Base-by-base conservation (phyloP, 2,888 invertebrate species). In the Heliconius aoede region DNA sequence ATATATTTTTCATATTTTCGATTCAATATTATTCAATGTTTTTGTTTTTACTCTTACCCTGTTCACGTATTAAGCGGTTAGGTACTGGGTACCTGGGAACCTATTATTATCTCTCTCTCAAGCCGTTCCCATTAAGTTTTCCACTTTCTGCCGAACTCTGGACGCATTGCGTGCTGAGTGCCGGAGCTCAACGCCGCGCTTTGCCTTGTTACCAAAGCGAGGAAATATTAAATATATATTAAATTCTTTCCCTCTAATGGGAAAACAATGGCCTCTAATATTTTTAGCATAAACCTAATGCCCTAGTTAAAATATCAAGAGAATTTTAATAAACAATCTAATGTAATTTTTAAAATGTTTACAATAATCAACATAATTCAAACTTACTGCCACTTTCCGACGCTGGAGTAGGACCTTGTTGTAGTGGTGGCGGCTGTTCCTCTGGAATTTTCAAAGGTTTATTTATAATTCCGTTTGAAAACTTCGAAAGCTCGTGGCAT, bases 321-420 rank as follows among this genome's bases (percentile, higher is more conserved):
- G 4, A 18, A 40, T 40, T 40, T 18, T 40, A 40, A 18, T 40
- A 40, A 40, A 15, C 4, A 15, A 5, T 40, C 40, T 40, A 40
- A 5, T 2, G 46, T 46, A 21, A n/a, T n/a, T n/a, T 46, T 46
- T 46, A 7, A 46, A 46, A 46, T 18, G 46, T 46, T 7, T 18
- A 4, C 0, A 24, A n/a, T 21, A 28, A 26, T 21, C 13, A n/a
- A 36, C 11, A 28, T 28, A 7, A 51, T 51, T 46, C 60, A 9
- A n/a, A 85, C 88, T 87, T 82, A 91, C 91, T 46, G 8, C 81
- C 88, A 83, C 87, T 89, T 72, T 90, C 90, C 3, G 91, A 85
- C 0, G 76, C 90, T 4, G 89, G 91, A 3, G 88, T 83, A 0
- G 91, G 91, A 0, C 90, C 88, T 76, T 89, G 90, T 3, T 82